phyloP scores from a whole-genome alignment of 2,113 vertebrate species.

The Cryptomyrus ogoouensis region DNA sequence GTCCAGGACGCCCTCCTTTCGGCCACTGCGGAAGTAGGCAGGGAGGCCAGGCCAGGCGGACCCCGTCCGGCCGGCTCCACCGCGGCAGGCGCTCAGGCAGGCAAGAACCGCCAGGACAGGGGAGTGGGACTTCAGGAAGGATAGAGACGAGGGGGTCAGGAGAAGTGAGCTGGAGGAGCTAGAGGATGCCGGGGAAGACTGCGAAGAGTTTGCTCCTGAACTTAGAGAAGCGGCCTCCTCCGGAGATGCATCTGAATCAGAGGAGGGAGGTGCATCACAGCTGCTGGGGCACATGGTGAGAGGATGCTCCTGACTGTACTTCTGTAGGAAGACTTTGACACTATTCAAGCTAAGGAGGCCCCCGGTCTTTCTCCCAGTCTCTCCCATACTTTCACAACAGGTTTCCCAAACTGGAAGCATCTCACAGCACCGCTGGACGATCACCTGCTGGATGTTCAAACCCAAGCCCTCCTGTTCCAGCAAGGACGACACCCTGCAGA shows the following conservation, averaged over 20 bases:
- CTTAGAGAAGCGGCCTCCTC: constrained; percentile 42
- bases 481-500: constrained; percentile 67
- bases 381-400: constrained; percentile 27
- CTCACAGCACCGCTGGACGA: constrained; percentile 81
- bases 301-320: constrained; percentile 53
- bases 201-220: constrained; percentile 38
- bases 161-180: constrained; percentile 51
- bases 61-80: constrained; percentile 40
- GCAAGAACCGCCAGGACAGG: constrained; percentile 70
- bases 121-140: constrained; percentile 80
- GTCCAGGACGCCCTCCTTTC: constrained; percentile 71
- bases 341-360: constrained; percentile 45
- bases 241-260: constrained; percentile 49
- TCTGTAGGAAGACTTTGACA: constrained; percentile 60
- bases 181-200: constrained; percentile 17
- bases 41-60: constrained; percentile 66
- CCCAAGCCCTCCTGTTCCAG: constrained; percentile 72
- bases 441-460: constrained; percentile 80
- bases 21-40: constrained; percentile 73
- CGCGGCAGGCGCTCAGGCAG: constrained; percentile 68
- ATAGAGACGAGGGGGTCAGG: constrained; percentile 76
- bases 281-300: constrained; percentile 51
- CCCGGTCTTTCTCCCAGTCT: background rate
- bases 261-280: constrained; percentile 37
- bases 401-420: constrained; percentile 65